phyloP scores from a whole-genome alignment of 2,888 invertebrate species.

The Apodemia mormo region DNA sequence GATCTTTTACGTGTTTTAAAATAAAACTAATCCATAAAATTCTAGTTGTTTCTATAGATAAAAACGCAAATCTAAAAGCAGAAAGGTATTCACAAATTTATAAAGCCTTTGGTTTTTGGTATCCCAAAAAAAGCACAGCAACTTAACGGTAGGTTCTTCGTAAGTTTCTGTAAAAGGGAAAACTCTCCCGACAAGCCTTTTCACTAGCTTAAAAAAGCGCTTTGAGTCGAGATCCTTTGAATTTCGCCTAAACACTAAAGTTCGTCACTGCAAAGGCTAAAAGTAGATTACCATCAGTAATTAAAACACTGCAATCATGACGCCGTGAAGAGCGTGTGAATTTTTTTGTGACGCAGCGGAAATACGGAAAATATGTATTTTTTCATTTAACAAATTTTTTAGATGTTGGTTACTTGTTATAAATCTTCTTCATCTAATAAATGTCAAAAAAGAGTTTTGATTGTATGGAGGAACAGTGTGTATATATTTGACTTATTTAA shows the following conservation, averaged over 20 bases:
- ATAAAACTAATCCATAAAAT: too few relatives aligned
- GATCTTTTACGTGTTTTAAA: too few relatives aligned
- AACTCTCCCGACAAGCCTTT: slow-evolving; percentile 42
- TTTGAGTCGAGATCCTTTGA: slow-evolving; percentile 48
- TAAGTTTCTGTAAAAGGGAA: slow-evolving; percentile 36
- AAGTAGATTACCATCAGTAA: slow-evolving; percentile 67
- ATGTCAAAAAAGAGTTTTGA: too few relatives aligned
- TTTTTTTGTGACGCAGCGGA: slow-evolving; percentile 37
- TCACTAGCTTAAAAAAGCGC: slow-evolving; percentile 41
- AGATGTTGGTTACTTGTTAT: too few relatives aligned
- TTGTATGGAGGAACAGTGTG: too few relatives aligned
- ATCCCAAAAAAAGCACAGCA: slow-evolving; percentile 25
- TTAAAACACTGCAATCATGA: slow-evolving; percentile 53
- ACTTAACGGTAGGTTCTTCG: slow-evolving; percentile 34
- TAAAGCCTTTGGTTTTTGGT: not conserved
- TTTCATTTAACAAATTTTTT: not conserved
- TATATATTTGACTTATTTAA: too few relatives aligned
- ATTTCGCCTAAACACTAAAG: slow-evolving; percentile 48
- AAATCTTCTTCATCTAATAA: too few relatives aligned
- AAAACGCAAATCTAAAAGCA: not conserved
- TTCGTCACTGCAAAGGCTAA: slow-evolving; percentile 45
- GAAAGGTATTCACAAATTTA: not conserved
- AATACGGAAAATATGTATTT: slow-evolving; percentile 14
- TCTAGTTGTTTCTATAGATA: too few relatives aligned
- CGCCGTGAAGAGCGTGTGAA: slow-evolving; percentile 34